These are phyloP conservation scores for Dermochelys coriacea DNA, from an alignment of 2,797 vertebrate species.

Conservation along the genomic window DNA sequence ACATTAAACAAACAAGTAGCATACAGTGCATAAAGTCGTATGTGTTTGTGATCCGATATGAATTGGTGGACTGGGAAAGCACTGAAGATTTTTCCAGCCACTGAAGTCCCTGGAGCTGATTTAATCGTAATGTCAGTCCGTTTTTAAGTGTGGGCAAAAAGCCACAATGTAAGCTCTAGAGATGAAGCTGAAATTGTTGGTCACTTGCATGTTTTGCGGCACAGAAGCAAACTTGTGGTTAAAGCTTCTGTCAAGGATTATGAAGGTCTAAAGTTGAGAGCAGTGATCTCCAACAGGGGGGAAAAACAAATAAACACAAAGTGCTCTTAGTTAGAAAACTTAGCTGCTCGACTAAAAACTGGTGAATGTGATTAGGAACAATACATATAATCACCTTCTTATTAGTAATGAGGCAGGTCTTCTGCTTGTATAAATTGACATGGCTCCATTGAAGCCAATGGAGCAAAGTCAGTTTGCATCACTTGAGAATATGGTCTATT, in stretches of 20 bases:
- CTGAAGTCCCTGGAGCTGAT: slow-evolving; percentile 49
- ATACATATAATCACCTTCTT: background rate
- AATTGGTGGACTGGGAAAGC: background rate
- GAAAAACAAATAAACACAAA: slow-evolving; percentile 39
- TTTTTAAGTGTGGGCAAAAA: slow-evolving; percentile 59
- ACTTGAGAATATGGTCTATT: background rate
- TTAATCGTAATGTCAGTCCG: slow-evolving; percentile 57
- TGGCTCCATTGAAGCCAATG: background rate
- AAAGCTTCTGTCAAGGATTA: slow-evolving; percentile 72
- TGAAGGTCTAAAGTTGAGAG: slow-evolving; percentile 80
- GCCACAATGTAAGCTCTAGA: slow-evolving; percentile 61
- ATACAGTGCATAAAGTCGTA: background rate
- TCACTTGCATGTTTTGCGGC: slow-evolving; percentile 64
- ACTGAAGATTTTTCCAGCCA: slow-evolving; percentile 32
- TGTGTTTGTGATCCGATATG: background rate
- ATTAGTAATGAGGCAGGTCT: background rate
- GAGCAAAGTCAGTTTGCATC: background rate
- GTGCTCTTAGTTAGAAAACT: slow-evolving; percentile 32
- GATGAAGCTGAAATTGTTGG: slow-evolving; percentile 54
- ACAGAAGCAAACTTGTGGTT: slow-evolving; percentile 76
- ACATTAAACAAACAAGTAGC: background rate
- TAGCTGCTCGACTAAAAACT: slow-evolving; percentile 25
- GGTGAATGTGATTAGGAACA: background rate
- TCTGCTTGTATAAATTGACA: rapidly evolving
- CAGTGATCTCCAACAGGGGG: slow-evolving; percentile 58